Base-by-base conservation (phyloP, 2,888 invertebrate species). In the Ophion ventricosus region DNA sequence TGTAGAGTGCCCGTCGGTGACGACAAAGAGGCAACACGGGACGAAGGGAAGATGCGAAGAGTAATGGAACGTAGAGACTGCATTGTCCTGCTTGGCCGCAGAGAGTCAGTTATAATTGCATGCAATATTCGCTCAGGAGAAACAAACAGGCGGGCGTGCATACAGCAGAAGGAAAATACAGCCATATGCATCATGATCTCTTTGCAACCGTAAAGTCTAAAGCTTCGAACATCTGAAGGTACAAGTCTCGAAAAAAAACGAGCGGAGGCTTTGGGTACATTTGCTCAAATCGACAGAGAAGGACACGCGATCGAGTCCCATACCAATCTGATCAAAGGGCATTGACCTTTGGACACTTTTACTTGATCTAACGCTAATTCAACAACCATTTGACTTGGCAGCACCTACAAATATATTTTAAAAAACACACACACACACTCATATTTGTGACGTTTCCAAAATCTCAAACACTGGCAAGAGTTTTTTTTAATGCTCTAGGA, bases 71-170 rank as follows among this genome's bases (percentile, higher is more conserved):
- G 26, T 59, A n/a, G 43, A 73, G 29, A 56, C 29, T 64, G 35
- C 64, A 25, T 73, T 73, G 72, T 77, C 66, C 49, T 72, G 26
- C 57, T 40, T 40, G 49, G 17, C 49, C 17, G 49, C 56, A 59
- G 72, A 67, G 40, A 40, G 61, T n/a, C 54, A n/a, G 56, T 56
- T 29, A 61, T 73, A 73, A 78, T 82, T 73, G 73, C 61, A 40
- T 73, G 67, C 67, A 78, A 61, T 67, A 66, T 77, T 78, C 67
- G 61, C 67, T 70, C 2, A 20, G 54, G 43, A 5, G n/a, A 54
- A 26, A 43, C 29, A 25, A 63, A 49, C 49, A 49, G 49, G 7
- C 17, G 14, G 49, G 17, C 17, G 26, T 49, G 14, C 23, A 20
- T 1, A 29, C 4, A 25, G 11, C 23, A 20, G 29, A 2, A 63